Percentiles rank a stretch among this genome's conserved stretches.
phyloP scores from a whole-genome alignment of 92 coral and sea anemone genomes.

The Paragorgia papillata region DNA sequence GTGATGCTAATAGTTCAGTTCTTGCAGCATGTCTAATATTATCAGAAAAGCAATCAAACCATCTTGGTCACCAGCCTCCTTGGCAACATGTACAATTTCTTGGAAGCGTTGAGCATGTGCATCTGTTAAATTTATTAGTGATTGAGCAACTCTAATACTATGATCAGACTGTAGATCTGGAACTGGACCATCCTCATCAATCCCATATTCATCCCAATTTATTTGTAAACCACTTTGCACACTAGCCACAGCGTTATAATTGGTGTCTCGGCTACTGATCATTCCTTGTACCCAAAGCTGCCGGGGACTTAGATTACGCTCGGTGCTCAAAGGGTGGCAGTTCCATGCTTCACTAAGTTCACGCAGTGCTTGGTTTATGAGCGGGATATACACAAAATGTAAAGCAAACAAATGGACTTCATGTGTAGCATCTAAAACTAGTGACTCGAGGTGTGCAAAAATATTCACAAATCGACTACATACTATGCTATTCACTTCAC shows the following conservation, averaged over 20 bases:
- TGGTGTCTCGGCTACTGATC: neutral
- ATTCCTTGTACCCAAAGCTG: conserved; percentile 33
- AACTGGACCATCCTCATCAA: conserved; percentile 23
- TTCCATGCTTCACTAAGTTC: conserved; percentile 14
- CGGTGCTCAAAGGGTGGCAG: conserved; percentile 18
- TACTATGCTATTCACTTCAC: conserved; percentile 46
- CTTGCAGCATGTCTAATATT: conserved; percentile 27
- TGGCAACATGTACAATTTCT: conserved; percentile 26
- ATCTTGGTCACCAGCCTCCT: conserved; percentile 43
- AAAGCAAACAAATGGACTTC: conserved; percentile 31
- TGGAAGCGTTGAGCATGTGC: conserved; percentile 40
- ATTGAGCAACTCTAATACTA: conserved; percentile 29
- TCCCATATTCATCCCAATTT: conserved; percentile 31
- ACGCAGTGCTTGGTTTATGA: conserved; percentile 16
- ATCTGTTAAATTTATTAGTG: conserved; percentile 28
- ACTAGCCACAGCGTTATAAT: conserved; percentile 16
- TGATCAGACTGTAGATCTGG: conserved; percentile 32
- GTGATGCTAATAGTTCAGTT: neutral
- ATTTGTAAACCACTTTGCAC: conserved; percentile 5
- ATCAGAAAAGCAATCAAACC: conserved; percentile 29
- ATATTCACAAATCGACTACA: conserved; percentile 33
- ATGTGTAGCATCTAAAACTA: conserved; percentile 39
- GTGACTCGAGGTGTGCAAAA: conserved; percentile 34
- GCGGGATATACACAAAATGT: conserved; percentile 10
- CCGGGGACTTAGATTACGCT: conserved; percentile 1